Evolutionary conservation across 2,797 vertebrate genomes (phyloP).

Genomic region (Cossypha heuglini): DNA sequence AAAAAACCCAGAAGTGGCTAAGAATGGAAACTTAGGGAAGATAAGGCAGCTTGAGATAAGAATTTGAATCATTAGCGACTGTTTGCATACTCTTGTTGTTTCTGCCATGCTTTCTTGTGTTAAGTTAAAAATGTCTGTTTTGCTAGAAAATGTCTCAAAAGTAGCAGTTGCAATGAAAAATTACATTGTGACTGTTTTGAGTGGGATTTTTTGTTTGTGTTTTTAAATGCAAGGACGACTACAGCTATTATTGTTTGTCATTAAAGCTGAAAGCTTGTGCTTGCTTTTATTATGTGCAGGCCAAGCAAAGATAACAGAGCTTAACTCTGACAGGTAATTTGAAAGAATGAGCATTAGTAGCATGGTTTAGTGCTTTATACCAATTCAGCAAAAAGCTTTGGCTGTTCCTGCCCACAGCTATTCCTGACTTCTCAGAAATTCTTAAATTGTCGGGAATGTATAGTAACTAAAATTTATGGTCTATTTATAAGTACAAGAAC

Average conservation of each 20-base stretch:
- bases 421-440: neutral
- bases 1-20: neutral
- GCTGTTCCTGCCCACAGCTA: neutral
- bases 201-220: neutral
- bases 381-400: neutral
- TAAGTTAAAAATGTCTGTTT: neutral
- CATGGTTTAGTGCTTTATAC: neutral
- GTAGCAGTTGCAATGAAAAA: neutral
- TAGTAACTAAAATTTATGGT: neutral
- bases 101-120: neutral
- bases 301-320: neutral
- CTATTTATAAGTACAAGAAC: conserved; percentile 13
- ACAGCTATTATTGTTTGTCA: neutral
- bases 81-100: neutral
- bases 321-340: neutral
- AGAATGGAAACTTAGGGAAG: neutral
- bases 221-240: neutral
- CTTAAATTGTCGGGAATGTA: neutral
- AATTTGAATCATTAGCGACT: neutral
- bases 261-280: neutral
- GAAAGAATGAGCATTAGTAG: neutral
- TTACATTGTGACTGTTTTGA: neutral
- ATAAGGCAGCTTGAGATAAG: neutral
- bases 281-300: neutral
- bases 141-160: neutral